Evolutionary conservation across 2,888 invertebrate species (phyloP).

Genomic region (Dasypolia templi): DNA sequence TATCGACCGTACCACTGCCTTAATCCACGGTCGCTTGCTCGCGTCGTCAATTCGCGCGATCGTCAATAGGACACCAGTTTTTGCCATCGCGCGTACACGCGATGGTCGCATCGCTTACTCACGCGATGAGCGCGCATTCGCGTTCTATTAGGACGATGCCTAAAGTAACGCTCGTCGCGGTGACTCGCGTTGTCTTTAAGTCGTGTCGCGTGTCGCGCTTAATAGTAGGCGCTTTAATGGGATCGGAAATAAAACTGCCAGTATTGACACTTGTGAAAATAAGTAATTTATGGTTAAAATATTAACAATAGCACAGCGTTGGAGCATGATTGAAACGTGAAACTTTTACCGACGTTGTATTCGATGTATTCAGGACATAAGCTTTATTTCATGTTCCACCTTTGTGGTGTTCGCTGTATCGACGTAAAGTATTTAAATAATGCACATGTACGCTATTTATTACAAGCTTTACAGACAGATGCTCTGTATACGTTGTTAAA

Average conservation of each 20-base stretch:
- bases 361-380: constrained; percentile 52
- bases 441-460: constrained; percentile 66
- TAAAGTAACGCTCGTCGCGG: too few relatives aligned
- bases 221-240: too few relatives aligned
- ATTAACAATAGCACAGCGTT: constrained; percentile 55
- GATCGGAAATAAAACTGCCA: constrained; percentile 71
- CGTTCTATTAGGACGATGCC: too few relatives aligned
- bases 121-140: too few relatives aligned
- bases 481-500: constrained; percentile 56
- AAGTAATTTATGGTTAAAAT: constrained; percentile 65
- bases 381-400: constrained; percentile 61
- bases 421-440: constrained; percentile 65
- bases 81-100: too few relatives aligned
- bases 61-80: too few relatives aligned
- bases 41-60: too few relatives aligned
- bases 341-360: constrained; percentile 52
- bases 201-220: too few relatives aligned
- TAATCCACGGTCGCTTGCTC: too few relatives aligned
- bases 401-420: constrained; percentile 59
- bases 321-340: constrained; percentile 65
- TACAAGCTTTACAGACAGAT: constrained; percentile 63
- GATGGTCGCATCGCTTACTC: too few relatives aligned
- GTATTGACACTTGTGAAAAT: constrained; percentile 56
- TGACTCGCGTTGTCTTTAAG: too few relatives aligned
- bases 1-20: too few relatives aligned